Evolutionary conservation across 2,888 invertebrate genomes (phyloP), one percentile per base, ranked within the genome.

Genomic region (Parasteatoda lunata): DNA sequence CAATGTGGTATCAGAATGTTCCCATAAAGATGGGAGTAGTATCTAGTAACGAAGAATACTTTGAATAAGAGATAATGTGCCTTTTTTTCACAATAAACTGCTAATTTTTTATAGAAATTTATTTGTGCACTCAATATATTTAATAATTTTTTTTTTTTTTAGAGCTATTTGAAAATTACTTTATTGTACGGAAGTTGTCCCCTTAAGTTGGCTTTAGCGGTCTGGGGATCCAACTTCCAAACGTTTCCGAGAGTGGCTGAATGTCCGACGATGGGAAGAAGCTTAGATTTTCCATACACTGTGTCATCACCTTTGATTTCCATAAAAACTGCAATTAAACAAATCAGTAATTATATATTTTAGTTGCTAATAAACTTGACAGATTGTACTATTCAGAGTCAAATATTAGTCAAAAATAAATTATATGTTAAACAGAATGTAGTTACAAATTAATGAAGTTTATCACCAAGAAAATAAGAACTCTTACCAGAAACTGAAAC

Each of bases 191-290:
- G 98, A 82, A 98, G 93, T 90, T 95, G 96, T 51, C 95, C 95
- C 92, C 94, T 95, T 11, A 95, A 91, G 7, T 93, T 93, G 91
- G 95, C 95, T 90, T 94, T 94, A 45, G 96, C 92, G n/a, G 96
- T 96, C 13, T 94, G 94, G 0, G 96, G 96, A 93, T 98, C 98
- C 71, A 99, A 92, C 90, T 97, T 95, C 98, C 98, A 98, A 0
- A 97, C 97, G 92, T 96, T 97, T 77, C 97, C 95, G 75, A 96
- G 93, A 91, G 97, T 96, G 92, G 97, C 97, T 75, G 96, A 96
- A 91, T 97, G 97, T 90, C 98, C 98, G 0, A 98, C 97, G 15
- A 98, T 96, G 0, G 98, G 98, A 77, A 97, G 92, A 95, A 98
- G 96, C 91, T 96, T 95, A 0, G 96, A 95, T 90, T 97, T 96